Evolutionary conservation across 1,140 invertebrate genomes (phyloP).

Genomic region (Meloidogyne exigua): DNA sequence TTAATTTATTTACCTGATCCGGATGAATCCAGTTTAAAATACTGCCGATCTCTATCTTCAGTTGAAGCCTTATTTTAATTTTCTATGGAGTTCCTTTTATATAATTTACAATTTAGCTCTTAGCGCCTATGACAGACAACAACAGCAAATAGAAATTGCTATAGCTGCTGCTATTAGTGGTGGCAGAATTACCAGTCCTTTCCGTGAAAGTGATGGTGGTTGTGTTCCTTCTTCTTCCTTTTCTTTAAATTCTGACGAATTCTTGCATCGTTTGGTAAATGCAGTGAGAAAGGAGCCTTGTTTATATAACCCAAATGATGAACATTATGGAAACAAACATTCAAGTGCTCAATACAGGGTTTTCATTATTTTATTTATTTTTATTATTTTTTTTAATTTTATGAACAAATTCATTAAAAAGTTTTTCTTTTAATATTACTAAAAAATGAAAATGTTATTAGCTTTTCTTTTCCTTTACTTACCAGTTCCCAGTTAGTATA

Average conservation of each 20-base stretch:
- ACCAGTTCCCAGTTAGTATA: too few relatives aligned
- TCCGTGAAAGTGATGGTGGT: slow-evolving; percentile 5
- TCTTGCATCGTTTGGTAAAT: slow-evolving; percentile 34
- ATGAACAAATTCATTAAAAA: too few relatives aligned
- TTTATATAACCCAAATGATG: slow-evolving; percentile 48
- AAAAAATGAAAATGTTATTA: too few relatives aligned
- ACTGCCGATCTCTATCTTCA: too few relatives aligned
- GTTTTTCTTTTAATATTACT: too few relatives aligned
- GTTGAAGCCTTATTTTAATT: too few relatives aligned
- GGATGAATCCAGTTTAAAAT: too few relatives aligned
- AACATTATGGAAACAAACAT: slow-evolving; percentile 49
- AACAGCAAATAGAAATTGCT: slow-evolving; percentile 25
- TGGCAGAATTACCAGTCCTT: not conserved
- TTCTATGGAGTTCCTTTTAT: too few relatives aligned
- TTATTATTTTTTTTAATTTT: not conserved
- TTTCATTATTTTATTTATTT: too few relatives aligned
- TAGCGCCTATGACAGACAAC: slow-evolving; percentile 23
- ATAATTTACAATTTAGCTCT: not conserved
- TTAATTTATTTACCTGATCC: too few relatives aligned
- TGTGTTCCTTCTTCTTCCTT: not conserved
- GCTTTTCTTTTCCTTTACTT: too few relatives aligned
- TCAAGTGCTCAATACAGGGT: slow-evolving; percentile 34
- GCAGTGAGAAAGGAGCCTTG: slow-evolving; percentile 39
- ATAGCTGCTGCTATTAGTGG: slow-evolving; percentile 32
- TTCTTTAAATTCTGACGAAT: slow-evolving; percentile 17